Conservation (phyloP, 2,888 invertebrate species). For the Sphaerophoria taeniata region DNA sequence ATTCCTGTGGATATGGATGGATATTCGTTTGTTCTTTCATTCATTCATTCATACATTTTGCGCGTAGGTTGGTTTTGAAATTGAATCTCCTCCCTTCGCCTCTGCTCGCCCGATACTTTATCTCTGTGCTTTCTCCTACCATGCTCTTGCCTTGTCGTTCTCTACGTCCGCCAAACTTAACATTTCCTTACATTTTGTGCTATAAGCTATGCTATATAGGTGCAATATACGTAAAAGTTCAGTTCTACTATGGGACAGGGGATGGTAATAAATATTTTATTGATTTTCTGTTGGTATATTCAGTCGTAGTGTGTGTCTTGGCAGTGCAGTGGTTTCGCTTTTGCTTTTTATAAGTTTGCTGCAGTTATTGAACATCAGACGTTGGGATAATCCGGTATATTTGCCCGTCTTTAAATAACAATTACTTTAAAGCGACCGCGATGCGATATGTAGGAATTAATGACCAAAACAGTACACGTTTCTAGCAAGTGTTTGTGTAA, state of each 20-base stretch:
- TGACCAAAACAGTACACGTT: no score
- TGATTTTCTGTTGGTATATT: slow-evolving; percentile 59
- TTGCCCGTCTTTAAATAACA: neutral
- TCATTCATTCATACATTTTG: slow-evolving; percentile 72
- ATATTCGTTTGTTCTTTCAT: slow-evolving; percentile 62
- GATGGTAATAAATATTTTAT: slow-evolving; percentile 69
- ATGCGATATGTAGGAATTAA: no score
- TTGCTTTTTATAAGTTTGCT: slow-evolving; percentile 5
- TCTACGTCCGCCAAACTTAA: neutral
- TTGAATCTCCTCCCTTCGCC: slow-evolving; percentile 23
- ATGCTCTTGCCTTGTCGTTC: slow-evolving; percentile 2
- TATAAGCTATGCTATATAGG: slow-evolving; percentile 13
- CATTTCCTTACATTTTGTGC: slow-evolving; percentile 19
- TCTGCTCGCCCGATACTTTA: slow-evolving; percentile 1
- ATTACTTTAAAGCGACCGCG: no score
- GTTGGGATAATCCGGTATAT: slow-evolving; percentile 23
- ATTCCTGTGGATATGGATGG: slow-evolving; percentile 35
- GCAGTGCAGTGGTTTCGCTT: slow-evolving; percentile 29
- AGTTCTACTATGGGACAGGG: slow-evolving; percentile 44
- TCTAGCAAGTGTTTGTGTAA: neutral
- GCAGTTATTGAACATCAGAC: slow-evolving; percentile 26
- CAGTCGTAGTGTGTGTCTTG: slow-evolving; percentile 13
- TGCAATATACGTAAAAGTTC: slow-evolving; percentile 41
- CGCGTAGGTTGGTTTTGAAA: slow-evolving; percentile 63
- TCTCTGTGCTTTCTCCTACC: slow-evolving; percentile 10